Evolutionary conservation across 53 echinoderm and acorn worm genomes (phyloP).

Genomic region (Astropecten irregularis): DNA sequence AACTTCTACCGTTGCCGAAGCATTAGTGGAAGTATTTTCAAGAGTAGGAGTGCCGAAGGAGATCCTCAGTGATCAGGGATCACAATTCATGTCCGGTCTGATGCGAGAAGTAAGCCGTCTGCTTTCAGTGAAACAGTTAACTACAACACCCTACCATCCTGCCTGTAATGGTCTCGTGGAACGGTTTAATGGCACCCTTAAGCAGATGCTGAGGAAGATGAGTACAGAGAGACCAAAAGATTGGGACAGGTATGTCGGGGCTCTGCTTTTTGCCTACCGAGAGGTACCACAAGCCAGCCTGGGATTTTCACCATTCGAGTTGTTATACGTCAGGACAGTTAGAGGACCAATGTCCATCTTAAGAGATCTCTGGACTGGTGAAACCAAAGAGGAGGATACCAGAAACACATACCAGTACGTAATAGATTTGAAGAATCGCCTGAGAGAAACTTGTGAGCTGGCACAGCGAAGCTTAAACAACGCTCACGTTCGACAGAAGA

Average conservation of each 20-base stretch:
- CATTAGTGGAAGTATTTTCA: constrained; percentile 46
- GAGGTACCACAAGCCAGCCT: constrained; percentile 54
- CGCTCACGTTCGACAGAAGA: constrained; percentile 20
- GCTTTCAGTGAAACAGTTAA: constrained; percentile 35
- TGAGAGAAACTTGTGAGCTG: constrained; percentile 56
- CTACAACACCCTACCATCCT: constrained; percentile 54
- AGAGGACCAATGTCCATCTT: constrained; percentile 60
- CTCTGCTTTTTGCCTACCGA: constrained; percentile 48
- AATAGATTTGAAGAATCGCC: constrained; percentile 40
- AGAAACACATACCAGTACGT: constrained; percentile 60
- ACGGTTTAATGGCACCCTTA: constrained; percentile 60
- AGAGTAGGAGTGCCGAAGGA: constrained; percentile 63
- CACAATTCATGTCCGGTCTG: constrained; percentile 47
- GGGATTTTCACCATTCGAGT: constrained; percentile 64
- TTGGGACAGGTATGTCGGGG: constrained; percentile 56
- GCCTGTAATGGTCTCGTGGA: constrained; percentile 60
- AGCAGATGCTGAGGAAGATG: constrained; percentile 53
- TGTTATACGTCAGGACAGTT: constrained; percentile 54
- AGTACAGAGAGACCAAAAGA: constrained; percentile 55
- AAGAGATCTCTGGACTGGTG: constrained; percentile 46
- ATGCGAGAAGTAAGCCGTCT: constrained; percentile 63
- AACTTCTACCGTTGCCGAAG: constrained; percentile 43
- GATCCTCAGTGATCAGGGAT: constrained; percentile 55
- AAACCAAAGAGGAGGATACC: constrained; percentile 15
- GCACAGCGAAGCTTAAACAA: constrained; percentile 22